Evolutionary conservation across 2,797 vertebrate species (phyloP), one percentile per base, ranked within the genome.

Genomic region (Sebastiscus albofasciatus): DNA sequence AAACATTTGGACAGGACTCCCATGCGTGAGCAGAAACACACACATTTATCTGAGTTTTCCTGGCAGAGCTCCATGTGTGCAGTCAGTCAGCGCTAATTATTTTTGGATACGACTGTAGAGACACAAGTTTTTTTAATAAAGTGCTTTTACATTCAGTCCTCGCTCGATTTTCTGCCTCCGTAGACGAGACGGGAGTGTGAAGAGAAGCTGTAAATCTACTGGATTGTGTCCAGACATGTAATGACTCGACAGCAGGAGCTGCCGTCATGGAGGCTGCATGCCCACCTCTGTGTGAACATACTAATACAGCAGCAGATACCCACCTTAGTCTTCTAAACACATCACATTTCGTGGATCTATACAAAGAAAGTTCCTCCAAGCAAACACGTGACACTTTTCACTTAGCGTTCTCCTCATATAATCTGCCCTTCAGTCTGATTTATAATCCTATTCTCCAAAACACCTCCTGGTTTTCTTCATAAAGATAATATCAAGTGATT

Each of bases 381-480:
- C 22, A 26, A 59, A 59, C 26, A 58, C 26, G 1, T 24, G n/a
- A 24, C 54, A 18, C 18, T n/a, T 62, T 52, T 58, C 18, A n/a
- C 39, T 67, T 31, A 2, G 31, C 72, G 79, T 66, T 78, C 34
- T 65, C 56, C 76, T 33, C 36, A 12, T 3, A 34, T 56, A 65
- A 72, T 31, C 76, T 34, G 61, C 67, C 73, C 62, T 61, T 73
- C 72, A 69, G 75, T 62, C 79, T 60, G 82, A 89, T 87, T 80
- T 72, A 71, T 92, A 84, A 89, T 88, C 88, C 72, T 61, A 36
- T 81, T 80, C 70, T 81, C 74, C 67, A 68, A 74, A 49, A 84
- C 49, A 71, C 79, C 83, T 89, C 70, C 64, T 70, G 82, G 68
- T 79, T 90, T 80, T 67, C 61, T 70, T 72, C 6, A 64, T 29